Percentiles rank a stretch among this genome's conserved stretches.
Conservation (phyloP, 2,888 invertebrate species). For the Ptilodon capucinus region DNA sequence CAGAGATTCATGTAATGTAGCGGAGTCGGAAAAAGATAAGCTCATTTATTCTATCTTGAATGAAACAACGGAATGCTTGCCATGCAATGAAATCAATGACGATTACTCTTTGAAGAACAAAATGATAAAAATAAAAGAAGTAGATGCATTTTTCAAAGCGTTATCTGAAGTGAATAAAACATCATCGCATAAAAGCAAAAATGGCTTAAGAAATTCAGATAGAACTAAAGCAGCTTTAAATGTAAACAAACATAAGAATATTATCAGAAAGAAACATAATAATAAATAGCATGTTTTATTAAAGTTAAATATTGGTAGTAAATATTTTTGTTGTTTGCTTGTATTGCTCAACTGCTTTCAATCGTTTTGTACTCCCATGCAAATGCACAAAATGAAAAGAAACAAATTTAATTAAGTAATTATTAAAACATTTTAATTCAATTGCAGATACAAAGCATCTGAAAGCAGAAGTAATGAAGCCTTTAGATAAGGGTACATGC, state of each 20-base stretch:
- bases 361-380: slow-evolving; percentile 71
- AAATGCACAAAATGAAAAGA: slow-evolving; percentile 10
- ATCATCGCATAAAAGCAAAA: not conserved
- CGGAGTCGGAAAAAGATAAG: not conserved
- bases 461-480: slow-evolving; percentile 31
- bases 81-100: not conserved
- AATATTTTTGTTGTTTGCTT: not conserved
- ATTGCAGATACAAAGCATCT: slow-evolving; percentile 57
- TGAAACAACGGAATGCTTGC: not conserved
- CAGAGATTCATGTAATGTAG: not conserved
- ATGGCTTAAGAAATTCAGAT: slow-evolving; percentile 1
- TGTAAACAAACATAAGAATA: not conserved
- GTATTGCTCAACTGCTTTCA: slow-evolving; percentile 30
- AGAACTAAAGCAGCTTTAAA: not conserved
- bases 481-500: slow-evolving; percentile 28
- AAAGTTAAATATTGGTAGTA: no score
- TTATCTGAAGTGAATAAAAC: not conserved
- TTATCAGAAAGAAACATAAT: not conserved
- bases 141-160: not conserved
- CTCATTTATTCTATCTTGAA: not conserved
- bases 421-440: slow-evolving; percentile 16
- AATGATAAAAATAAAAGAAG: not conserved
- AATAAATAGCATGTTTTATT: not conserved
- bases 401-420: slow-evolving; percentile 3
- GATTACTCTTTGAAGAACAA: not conserved